A percentile compares a stretch with the other conserved stretches of the same genome.
Evolutionary conservation across 2,113 vertebrate genomes (phyloP).

Genomic region (Archocentrus centrarchus): DNA sequence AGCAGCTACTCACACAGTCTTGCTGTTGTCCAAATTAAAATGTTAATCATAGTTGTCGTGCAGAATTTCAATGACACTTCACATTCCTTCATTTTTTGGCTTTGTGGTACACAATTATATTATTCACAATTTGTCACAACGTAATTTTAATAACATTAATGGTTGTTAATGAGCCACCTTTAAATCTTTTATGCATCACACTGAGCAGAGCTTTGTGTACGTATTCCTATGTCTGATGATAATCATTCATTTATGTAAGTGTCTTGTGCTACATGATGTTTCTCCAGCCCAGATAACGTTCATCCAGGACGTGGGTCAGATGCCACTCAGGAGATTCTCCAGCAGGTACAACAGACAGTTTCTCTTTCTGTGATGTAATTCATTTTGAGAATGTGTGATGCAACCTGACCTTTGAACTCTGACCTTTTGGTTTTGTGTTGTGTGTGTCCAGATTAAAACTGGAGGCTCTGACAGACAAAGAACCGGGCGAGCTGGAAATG

Average conservation of each 20-base stretch:
- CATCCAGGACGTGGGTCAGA: slow-evolving; percentile 91
- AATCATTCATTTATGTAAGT: too few relatives aligned
- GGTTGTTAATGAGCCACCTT: not conserved
- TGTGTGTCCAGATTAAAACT: slow-evolving; percentile 83
- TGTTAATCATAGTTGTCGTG: accelerated
- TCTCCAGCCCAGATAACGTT: slow-evolving; percentile 91
- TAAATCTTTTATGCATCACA: not conserved
- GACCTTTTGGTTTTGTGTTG: not conserved
- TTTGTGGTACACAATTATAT: not conserved
- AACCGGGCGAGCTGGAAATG: slow-evolving; percentile 77
- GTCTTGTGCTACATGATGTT: not conserved
- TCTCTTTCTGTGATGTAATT: not conserved
- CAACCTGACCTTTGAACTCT: not conserved
- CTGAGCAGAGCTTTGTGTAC: not conserved
- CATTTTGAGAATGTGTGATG: too few relatives aligned
- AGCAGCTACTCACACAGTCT: too few relatives aligned
- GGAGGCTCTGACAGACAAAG: slow-evolving; percentile 89
- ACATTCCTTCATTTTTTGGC: too few relatives aligned
- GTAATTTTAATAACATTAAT: not conserved
- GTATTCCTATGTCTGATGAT: not conserved
- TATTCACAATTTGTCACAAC: not conserved
- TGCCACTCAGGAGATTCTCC: slow-evolving; percentile 84
- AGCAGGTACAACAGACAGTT: slow-evolving; percentile 81
- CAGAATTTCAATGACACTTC: not conserved
- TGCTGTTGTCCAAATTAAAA: not conserved